A percentile compares a stretch with the other conserved stretches of the same genome.
phyloP scores from a whole-genome alignment of 2,797 vertebrate species.

The Malacoraja senta region DNA sequence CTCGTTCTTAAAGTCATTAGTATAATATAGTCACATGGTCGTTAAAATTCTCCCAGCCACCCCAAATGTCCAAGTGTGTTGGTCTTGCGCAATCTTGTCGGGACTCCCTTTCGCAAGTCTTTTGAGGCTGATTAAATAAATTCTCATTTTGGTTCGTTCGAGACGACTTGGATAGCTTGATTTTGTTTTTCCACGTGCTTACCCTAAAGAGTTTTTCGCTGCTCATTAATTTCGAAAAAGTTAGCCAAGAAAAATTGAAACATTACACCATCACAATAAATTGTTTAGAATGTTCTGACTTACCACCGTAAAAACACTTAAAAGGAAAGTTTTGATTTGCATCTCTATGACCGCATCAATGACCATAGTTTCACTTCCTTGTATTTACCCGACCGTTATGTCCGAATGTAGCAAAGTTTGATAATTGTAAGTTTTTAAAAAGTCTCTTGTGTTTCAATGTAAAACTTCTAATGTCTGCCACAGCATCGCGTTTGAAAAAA shows the following conservation, averaged over 20 bases:
- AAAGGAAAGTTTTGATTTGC: neutral
- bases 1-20: neutral
- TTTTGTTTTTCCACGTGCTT: neutral
- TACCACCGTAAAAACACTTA: neutral
- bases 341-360: neutral
- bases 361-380: neutral
- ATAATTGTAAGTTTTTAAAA: neutral
- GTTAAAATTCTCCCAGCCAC: neutral
- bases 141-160: neutral
- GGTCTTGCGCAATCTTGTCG: too few species aligned
- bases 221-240: neutral
- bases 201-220: neutral
- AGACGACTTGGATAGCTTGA: neutral
- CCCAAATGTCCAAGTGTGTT: neutral
- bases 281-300: neutral
- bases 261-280: neutral
- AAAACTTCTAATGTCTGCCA: neutral
- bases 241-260: neutral
- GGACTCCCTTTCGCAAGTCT: neutral
- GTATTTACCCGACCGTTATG: neutral
- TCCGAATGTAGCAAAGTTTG: neutral
- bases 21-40: neutral
- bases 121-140: too few species aligned
- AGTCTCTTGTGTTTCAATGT: too few species aligned
- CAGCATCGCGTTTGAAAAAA: neutral